These are phyloP conservation scores for Apodemia zela DNA, from an alignment of 2,888 invertebrate genomes.

Conservation along the genomic window DNA sequence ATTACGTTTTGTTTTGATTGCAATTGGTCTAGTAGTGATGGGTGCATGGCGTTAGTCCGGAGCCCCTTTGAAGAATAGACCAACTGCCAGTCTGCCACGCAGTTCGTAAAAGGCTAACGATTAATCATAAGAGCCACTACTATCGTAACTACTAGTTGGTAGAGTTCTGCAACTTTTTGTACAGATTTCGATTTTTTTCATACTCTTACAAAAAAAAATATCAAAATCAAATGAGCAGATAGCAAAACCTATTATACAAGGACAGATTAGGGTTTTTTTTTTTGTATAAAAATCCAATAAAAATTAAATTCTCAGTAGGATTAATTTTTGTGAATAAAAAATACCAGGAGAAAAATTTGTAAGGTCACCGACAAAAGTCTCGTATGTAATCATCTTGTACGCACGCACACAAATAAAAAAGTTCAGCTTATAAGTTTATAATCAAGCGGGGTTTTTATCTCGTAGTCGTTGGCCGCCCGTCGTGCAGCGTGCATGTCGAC, in stretches of 20 bases:
- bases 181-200: too few species aligned
- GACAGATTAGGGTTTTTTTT: background rate
- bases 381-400: constrained; percentile 55
- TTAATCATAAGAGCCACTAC: too few species aligned
- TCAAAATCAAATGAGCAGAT: too few species aligned
- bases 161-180: too few species aligned
- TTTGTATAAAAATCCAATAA: background rate
- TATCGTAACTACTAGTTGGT: background rate
- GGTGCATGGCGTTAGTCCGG: too few species aligned
- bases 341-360: constrained; percentile 56
- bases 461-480: constrained; percentile 73
- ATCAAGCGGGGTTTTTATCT: constrained; percentile 79
- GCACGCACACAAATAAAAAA: constrained; percentile 73
- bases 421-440: constrained; percentile 79
- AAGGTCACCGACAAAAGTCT: constrained; percentile 69
- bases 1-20: background rate
- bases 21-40: too few species aligned
- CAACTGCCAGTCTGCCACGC: too few species aligned
- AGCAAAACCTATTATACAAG: background rate
- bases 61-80: too few species aligned
- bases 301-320: background rate
- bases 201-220: too few species aligned
- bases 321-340: background rate
- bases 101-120: too few species aligned
- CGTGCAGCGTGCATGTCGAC: constrained; percentile 70